These are phyloP conservation scores for Nemotelus nigrinus DNA, from an alignment of 2,888 invertebrate genomes.

Conservation along the genomic window DNA sequence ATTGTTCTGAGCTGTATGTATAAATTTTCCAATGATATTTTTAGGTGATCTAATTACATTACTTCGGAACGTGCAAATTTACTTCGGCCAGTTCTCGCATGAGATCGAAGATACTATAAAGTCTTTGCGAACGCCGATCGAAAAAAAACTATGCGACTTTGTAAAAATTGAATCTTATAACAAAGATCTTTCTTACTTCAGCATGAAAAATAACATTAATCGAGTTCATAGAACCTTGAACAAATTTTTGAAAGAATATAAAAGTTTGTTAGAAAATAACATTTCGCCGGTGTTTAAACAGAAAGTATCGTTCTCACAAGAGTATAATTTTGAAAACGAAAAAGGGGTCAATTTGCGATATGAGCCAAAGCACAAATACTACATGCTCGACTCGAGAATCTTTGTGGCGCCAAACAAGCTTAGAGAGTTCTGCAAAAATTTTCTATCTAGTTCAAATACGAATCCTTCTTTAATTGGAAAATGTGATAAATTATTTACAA, in stretches of 20 bases:
- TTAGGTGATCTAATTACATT: conserved; percentile 68
- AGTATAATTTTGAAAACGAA: conserved; percentile 59
- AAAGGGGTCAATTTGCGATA: conserved; percentile 60
- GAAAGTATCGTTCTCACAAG: conserved; percentile 58
- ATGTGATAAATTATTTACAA: conserved; percentile 67
- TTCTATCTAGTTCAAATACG: background rate
- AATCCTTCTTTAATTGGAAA: conserved; percentile 55
- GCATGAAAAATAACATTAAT: conserved; percentile 87
- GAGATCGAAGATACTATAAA: conserved; percentile 74
- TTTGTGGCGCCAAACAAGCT: conserved; percentile 60
- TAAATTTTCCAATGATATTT: conserved; percentile 35
- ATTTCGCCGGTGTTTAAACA: conserved; percentile 63
- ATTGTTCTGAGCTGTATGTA: background rate
- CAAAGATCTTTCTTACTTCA: conserved; percentile 93
- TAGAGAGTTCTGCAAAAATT: conserved; percentile 30
- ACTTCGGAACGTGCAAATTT: conserved; percentile 84
- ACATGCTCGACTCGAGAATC: conserved; percentile 59
- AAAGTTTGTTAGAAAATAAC: conserved; percentile 67
- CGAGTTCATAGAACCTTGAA: conserved; percentile 88
- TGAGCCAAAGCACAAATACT: conserved; percentile 58
- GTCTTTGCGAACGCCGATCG: conserved; percentile 80
- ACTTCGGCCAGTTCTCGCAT: conserved; percentile 81
- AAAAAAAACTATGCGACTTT: conserved; percentile 90
- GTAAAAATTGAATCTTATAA: conserved; percentile 96
- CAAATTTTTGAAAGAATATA: conserved; percentile 87